Evolutionary conservation across 1,140 invertebrate species (phyloP).

Genomic region (Nylanderia fulva): DNA sequence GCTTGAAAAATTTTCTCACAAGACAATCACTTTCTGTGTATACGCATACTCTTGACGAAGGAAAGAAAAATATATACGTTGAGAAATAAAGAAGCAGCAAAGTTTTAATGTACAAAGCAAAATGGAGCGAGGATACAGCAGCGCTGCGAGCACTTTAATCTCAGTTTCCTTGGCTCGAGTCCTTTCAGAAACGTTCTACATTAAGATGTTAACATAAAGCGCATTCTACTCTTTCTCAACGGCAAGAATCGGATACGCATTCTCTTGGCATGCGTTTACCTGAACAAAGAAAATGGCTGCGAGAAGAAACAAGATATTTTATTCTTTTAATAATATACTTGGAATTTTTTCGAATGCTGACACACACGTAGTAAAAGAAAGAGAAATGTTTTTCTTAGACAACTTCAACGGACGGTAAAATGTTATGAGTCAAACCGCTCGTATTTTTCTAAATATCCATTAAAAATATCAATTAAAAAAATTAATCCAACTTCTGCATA

Average conservation of each 20-base stretch:
- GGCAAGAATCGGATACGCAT: slow-evolving; percentile 39
- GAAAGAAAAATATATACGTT: neutral
- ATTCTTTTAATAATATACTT: slow-evolving; percentile 30
- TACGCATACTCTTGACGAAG: neutral
- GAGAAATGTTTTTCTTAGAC: neutral
- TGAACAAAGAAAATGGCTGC: slow-evolving; percentile 10
- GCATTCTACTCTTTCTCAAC: slow-evolving; percentile 37
- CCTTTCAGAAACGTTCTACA: slow-evolving; percentile 57
- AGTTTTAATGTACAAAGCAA: slow-evolving; percentile 36
- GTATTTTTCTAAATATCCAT: neutral
- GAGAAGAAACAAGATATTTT: slow-evolving; percentile 11
- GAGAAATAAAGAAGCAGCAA: slow-evolving; percentile 17
- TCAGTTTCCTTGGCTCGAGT: slow-evolving; percentile 48
- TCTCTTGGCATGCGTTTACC: slow-evolving; percentile 23
- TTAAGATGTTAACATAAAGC: slow-evolving; percentile 60
- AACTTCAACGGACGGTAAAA: slow-evolving; percentile 14
- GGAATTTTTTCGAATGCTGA: neutral
- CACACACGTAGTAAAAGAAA: neutral
- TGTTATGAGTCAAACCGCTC: slow-evolving; percentile 1
- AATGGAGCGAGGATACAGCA: slow-evolving; percentile 19
- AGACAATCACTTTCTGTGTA: neutral
- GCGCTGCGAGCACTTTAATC: slow-evolving; percentile 50
- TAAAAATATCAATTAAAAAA: neutral
- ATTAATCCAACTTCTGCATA: neutral
- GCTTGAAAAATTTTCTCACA: neutral